Evolutionary conservation across 2,888 invertebrate genomes (phyloP).

Genomic region (Corbicula japonica): DNA sequence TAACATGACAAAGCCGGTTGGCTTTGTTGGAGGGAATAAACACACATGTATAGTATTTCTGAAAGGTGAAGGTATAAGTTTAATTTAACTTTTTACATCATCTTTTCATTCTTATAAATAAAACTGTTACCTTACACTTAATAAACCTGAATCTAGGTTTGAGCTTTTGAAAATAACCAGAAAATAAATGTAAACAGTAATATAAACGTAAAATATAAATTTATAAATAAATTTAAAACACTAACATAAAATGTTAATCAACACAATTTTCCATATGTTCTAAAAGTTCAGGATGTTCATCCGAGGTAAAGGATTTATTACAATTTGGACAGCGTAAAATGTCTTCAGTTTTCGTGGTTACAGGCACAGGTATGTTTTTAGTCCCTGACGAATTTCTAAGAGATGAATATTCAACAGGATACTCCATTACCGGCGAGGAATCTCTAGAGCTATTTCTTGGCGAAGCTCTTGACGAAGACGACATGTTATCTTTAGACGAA

Average conservation of each 20-base stretch:
- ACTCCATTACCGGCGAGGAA: not conserved
- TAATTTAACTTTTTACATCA: too few relatives aligned
- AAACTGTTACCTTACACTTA: too few relatives aligned
- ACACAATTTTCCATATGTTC: constrained; percentile 80
- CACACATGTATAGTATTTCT: too few relatives aligned
- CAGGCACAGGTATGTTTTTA: not conserved
- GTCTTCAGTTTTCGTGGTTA: constrained; percentile 26
- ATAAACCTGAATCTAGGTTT: too few relatives aligned
- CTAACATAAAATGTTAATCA: constrained; percentile 47
- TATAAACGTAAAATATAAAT: not conserved
- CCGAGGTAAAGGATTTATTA: constrained; percentile 72
- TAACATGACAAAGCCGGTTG: too few relatives aligned
- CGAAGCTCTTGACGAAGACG: constrained; percentile 22
- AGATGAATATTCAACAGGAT: too few relatives aligned
- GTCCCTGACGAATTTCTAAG: constrained; percentile 12
- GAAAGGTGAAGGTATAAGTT: too few relatives aligned
- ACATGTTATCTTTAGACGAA: constrained; percentile 35
- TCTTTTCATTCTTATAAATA: too few relatives aligned
- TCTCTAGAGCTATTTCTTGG: constrained; percentile 10
- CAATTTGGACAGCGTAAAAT: constrained; percentile 80
- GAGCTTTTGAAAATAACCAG: too few relatives aligned
- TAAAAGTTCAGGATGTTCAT: constrained; percentile 73
- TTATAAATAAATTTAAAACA: not conserved
- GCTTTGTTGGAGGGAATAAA: too few relatives aligned
- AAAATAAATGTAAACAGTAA: too few relatives aligned